These are phyloP conservation scores for Heliocidaris erythrogramma DNA, from an alignment of 35 echinoderm and acorn worm species.

Conservation along the genomic window DNA sequence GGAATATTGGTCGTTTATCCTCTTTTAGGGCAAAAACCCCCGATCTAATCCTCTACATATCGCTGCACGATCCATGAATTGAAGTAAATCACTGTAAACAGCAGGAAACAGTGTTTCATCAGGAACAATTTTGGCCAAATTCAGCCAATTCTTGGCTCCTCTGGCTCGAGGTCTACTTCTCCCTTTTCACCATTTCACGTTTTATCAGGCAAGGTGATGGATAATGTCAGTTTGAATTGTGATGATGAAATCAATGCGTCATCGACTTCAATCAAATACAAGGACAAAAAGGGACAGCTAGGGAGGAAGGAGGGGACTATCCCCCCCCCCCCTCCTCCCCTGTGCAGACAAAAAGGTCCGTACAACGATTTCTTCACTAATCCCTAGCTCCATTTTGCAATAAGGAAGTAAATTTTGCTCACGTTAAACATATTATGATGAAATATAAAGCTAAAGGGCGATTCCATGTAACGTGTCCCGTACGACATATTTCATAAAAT, in stretches of 20 bases:
- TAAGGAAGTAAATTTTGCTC: no score
- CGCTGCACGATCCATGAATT: background rate
- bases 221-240: background rate
- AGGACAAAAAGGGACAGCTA: no score
- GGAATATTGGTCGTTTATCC: background rate
- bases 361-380: no score
- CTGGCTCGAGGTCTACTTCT: background rate
- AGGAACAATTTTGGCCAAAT: background rate
- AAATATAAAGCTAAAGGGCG: no score
- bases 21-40: background rate
- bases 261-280: background rate
- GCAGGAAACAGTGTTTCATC: slow-evolving; percentile 2
- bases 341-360: no score
- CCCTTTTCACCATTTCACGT: background rate
- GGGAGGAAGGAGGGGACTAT: no score
- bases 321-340: no score
- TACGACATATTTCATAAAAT: no score
- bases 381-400: no score
- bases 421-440: no score
- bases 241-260: background rate
- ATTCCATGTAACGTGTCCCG: no score
- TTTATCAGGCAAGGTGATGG: background rate
- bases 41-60: background rate
- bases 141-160: background rate
- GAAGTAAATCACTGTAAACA: background rate